Percentiles rank a stretch among this genome's conserved stretches.
Evolutionary conservation across 2,888 invertebrate genomes (phyloP).

Genomic region (Metallyticus violacea): DNA sequence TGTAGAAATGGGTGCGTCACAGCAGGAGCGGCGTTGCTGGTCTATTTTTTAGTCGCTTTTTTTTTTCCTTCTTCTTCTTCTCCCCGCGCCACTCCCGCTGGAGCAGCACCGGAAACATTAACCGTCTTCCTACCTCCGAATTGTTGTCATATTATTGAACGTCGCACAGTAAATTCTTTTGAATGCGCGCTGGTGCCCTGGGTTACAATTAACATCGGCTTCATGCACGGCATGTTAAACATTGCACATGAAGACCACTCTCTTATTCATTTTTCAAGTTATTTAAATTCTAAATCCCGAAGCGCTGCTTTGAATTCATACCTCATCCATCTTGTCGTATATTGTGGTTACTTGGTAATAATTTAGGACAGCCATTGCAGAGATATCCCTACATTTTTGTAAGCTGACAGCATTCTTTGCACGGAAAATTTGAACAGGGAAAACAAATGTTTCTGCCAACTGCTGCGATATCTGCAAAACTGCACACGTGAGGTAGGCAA

Average conservation of each 20-base stretch:
- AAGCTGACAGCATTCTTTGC: background rate
- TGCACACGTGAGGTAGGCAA: too few species aligned
- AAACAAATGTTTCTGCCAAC: background rate
- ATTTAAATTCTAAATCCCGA: background rate
- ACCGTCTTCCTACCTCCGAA: background rate
- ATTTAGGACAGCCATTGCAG: background rate
- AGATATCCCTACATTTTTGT: background rate
- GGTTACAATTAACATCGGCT: background rate
- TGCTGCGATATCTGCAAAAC: background rate
- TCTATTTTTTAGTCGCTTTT: background rate
- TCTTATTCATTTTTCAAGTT: background rate
- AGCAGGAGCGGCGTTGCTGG: background rate
- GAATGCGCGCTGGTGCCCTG: background rate
- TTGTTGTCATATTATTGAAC: background rate
- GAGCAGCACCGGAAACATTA: background rate
- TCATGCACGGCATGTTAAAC: background rate
- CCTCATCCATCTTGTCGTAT: background rate
- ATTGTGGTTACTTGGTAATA: background rate
- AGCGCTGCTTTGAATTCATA: too few species aligned
- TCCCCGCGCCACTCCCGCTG: too few species aligned
- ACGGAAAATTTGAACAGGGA: background rate
- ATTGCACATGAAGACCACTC: background rate
- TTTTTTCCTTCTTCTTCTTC: background rate
- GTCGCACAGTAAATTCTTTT: background rate
- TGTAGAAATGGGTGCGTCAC: background rate